A percentile compares a stretch with the other conserved stretches of the same genome.
Evolutionary conservation across 2,113 vertebrate species (phyloP).

Genomic region (Blennius ocellaris): DNA sequence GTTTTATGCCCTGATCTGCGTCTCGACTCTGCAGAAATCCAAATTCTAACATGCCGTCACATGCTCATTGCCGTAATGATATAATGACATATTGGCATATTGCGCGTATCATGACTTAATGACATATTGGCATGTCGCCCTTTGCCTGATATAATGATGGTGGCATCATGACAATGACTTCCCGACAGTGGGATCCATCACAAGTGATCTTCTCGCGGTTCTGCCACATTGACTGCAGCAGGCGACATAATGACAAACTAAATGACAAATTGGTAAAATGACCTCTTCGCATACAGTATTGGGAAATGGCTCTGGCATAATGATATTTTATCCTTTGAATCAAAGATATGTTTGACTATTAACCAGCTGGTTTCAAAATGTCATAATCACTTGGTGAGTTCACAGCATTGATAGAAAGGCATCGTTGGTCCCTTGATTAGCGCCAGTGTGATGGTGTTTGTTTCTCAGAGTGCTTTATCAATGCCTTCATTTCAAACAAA

Average conservation of each 20-base stretch:
- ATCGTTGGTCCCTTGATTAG: no score
- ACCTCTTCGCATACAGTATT: background rate
- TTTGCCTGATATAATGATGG: slow-evolving; percentile 14
- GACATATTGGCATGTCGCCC: slow-evolving; percentile 2
- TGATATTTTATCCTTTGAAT: slow-evolving; percentile 5
- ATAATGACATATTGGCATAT: slow-evolving; percentile 11
- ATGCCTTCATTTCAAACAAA: no score
- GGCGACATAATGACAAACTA: slow-evolving; percentile 7
- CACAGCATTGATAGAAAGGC: no score
- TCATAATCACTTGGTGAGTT: slow-evolving; percentile 1
- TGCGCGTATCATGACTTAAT: background rate
- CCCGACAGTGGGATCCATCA: background rate
- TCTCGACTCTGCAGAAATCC: background rate
- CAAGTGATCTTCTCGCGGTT: background rate
- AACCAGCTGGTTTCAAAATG: slow-evolving; percentile 9
- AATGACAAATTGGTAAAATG: slow-evolving; percentile 1
- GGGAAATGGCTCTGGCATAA: background rate
- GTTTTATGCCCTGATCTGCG: slow-evolving; percentile 23
- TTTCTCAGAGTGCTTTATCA: no score
- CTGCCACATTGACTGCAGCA: background rate
- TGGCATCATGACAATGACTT: slow-evolving; percentile 6
- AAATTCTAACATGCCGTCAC: background rate
- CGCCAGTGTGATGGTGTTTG: no score
- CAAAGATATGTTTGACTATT: background rate
- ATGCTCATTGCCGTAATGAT: slow-evolving; percentile 4